Conservation (phyloP, 2,888 invertebrate species). For the Dynastes hyllus region DNA sequence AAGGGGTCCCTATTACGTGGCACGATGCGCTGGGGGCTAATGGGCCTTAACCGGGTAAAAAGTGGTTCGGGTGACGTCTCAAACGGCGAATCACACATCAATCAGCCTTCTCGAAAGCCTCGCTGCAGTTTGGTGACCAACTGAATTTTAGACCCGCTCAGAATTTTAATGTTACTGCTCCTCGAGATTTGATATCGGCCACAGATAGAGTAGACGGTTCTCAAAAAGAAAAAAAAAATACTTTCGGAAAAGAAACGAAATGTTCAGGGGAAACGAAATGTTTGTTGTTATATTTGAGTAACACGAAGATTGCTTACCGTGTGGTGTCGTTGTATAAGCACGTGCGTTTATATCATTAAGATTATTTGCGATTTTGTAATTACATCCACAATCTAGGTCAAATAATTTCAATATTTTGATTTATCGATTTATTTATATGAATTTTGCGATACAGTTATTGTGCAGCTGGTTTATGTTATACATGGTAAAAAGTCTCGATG, state of each 20-base stretch:
- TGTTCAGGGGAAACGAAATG: slow-evolving; percentile 27
- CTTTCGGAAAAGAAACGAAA: slow-evolving; percentile 33
- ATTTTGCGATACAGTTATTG: too few species aligned
- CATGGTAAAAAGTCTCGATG: too few species aligned
- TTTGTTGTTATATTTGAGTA: slow-evolving; percentile 19
- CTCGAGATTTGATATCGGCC: slow-evolving; percentile 49
- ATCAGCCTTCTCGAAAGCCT: slow-evolving; percentile 55
- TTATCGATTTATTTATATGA: too few species aligned
- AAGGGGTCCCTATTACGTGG: slow-evolving; percentile 57
- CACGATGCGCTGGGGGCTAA: slow-evolving; percentile 58
- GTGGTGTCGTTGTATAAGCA: neutral
- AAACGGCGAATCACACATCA: slow-evolving; percentile 60
- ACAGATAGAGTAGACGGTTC: slow-evolving; percentile 45
- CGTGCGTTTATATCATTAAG: neutral
- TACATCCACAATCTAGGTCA: too few species aligned
- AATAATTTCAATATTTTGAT: too few species aligned
- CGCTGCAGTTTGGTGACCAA: slow-evolving; percentile 57
- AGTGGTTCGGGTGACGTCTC: slow-evolving; percentile 59
- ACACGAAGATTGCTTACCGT: slow-evolving; percentile 13
- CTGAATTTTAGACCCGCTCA: slow-evolving; percentile 57
- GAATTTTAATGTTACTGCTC: slow-evolving; percentile 55
- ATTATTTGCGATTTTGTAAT: too few species aligned
- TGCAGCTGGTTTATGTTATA: too few species aligned
- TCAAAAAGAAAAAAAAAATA: slow-evolving; percentile 20
- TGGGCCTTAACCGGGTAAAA: slow-evolving; percentile 58